Base-by-base conservation (phyloP, 35 echinoderm and acorn worm genomes). In the Stichopus chloronotus region DNA sequence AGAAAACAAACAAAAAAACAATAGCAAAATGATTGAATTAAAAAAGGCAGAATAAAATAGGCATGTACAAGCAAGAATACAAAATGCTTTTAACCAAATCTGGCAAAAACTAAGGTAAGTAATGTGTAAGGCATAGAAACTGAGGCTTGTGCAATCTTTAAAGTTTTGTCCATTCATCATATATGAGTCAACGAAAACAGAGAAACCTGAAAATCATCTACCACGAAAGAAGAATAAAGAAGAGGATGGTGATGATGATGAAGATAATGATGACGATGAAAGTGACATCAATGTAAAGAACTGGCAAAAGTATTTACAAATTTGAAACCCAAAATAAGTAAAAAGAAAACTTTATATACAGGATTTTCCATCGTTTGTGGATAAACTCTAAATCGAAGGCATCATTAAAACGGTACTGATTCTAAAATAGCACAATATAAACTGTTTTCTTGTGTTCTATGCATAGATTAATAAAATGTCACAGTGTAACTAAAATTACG, bases 321-420 rank as follows among this genome's bases (percentile, higher is more conserved):
- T 65, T 65, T 65, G 61, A 19, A 65, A 56, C 80, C 55, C 55
- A 83, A 56, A 83, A 52, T n/a, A 83, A 83, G 43, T 17, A 83
- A 83, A 83, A 83, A 54, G 55, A 81, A 81, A 81, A 43, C 23
- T 25, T 55, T 83, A 83, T 83, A 10, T 83, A 83, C 80, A 83
- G 5, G 80, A 55, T 52, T 83, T 83, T 65, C 61, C 30, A 43
- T 43, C 30, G 30, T 43, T 43, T 43, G 30, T 43, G 61, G 61
- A 83, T 55, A 83, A 83, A 83, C 80, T 83, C 80, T 83, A 83
- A 52, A 83, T 55, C 80, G 80, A 83, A 83, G 80, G 80, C 80
- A 83, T 83, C 80, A 55, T 55, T 53, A 25, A 54, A 56, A 83
- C 80, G 80, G 80, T 83, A 83, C 80, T 83, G 80, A 83, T 83